Evolutionary conservation across 2,888 invertebrate genomes (phyloP).

Genomic region (Diploptera punctata): DNA sequence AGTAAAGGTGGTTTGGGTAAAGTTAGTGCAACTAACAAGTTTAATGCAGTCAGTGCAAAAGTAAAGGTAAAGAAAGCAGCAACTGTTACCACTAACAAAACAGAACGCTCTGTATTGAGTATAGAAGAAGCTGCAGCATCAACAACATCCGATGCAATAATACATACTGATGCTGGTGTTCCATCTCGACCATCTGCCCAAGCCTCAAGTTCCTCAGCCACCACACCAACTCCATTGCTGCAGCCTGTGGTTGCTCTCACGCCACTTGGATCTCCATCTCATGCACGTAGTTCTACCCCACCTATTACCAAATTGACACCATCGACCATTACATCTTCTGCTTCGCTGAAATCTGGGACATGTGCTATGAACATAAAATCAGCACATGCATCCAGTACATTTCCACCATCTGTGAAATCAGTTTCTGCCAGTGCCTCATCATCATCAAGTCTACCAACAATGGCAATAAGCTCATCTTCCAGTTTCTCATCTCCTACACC

Average conservation of each 20-base stretch:
- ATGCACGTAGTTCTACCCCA: neutral
- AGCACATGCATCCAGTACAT: too few relatives aligned
- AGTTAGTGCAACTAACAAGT: neutral
- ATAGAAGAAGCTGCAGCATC: neutral
- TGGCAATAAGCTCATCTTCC: neutral
- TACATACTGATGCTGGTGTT: neutral
- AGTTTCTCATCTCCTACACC: conserved; percentile 12
- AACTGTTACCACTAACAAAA: neutral
- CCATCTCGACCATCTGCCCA: neutral
- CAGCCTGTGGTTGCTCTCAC: conserved; percentile 14
- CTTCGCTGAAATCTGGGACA: too few relatives aligned
- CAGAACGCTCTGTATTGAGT: neutral
- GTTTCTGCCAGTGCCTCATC: neutral
- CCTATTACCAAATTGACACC: neutral
- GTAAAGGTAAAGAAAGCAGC: neutral
- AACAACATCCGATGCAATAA: neutral
- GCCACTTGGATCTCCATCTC: neutral
- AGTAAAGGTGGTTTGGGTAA: conserved; percentile 9
- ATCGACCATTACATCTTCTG: neutral
- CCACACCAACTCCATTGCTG: neutral
- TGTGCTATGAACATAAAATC: too few relatives aligned
- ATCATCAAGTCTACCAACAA: neutral
- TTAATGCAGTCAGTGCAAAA: neutral
- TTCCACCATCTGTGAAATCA: too few relatives aligned
- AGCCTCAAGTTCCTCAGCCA: neutral